Conservation (phyloP, 2,888 invertebrate species). For the Asteroscopus sphinx region DNA sequence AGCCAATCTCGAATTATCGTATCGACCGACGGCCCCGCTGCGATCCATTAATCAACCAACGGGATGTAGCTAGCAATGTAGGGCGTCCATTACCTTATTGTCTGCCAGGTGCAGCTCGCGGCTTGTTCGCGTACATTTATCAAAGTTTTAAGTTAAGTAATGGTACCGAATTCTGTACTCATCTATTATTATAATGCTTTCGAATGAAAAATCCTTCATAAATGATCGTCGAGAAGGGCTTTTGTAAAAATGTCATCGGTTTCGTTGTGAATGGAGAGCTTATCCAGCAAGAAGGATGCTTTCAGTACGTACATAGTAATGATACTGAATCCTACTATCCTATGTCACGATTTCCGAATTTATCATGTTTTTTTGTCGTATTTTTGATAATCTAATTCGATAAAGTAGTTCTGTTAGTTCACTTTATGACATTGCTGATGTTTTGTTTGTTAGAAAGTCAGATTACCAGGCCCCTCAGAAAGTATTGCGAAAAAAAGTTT, state of each 20-base stretch:
- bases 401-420: too few relatives aligned
- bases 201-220: slow-evolving; percentile 29
- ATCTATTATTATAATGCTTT: slow-evolving; percentile 42
- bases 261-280: slow-evolving; percentile 13
- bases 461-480: too few relatives aligned
- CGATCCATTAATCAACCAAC: slow-evolving; percentile 75
- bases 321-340: too few relatives aligned
- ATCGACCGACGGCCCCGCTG: slow-evolving; percentile 66
- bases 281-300: slow-evolving; percentile 1
- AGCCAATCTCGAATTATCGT: slow-evolving; percentile 68
- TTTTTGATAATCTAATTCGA: too few relatives aligned
- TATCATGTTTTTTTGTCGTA: too few relatives aligned
- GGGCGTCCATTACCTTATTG: slow-evolving; percentile 77
- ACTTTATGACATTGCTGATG: too few relatives aligned
- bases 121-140: slow-evolving; percentile 65
- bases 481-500: too few relatives aligned
- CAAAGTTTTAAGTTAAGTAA: slow-evolving; percentile 67
- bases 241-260: slow-evolving; percentile 33
- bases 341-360: too few relatives aligned
- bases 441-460: too few relatives aligned
- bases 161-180: slow-evolving; percentile 55
- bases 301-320: too few relatives aligned
- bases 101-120: slow-evolving; percentile 71
- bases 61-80: slow-evolving; percentile 73
- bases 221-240: slow-evolving; percentile 9